A percentile compares a stretch with the other conserved stretches of the same genome.
phyloP scores from a whole-genome alignment of 2,797 vertebrate genomes.

The Peromyscus aztecus region DNA sequence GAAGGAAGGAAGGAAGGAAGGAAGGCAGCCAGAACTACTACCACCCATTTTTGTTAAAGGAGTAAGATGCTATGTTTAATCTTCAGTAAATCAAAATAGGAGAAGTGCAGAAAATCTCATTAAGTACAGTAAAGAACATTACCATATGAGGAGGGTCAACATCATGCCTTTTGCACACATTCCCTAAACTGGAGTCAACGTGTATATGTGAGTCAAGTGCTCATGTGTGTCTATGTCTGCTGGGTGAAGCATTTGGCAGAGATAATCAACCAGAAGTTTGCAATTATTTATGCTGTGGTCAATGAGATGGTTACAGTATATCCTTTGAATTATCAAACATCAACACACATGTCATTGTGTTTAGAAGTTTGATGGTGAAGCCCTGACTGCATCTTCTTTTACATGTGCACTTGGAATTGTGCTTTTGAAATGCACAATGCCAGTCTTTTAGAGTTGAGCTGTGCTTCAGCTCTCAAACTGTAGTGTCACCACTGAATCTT shows the following conservation, averaged over 20 bases:
- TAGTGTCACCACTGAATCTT: not conserved
- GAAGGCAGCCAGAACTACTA: not conserved
- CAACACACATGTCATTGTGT: no score
- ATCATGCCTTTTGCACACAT: no score
- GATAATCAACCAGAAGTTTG: no score
- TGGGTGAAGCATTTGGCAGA: not conserved
- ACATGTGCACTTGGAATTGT: not conserved
- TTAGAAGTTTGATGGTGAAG: not conserved
- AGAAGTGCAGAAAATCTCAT: not conserved
- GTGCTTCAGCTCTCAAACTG: not conserved
- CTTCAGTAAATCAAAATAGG: not conserved
- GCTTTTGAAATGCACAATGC: not conserved
- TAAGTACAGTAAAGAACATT: not conserved
- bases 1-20: no score
- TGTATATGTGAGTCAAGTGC: not conserved
- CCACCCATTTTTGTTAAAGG: not conserved
- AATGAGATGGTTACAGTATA: not conserved
- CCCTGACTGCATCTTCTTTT: not conserved
- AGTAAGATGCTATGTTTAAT: not conserved
- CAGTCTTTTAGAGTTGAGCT: not conserved
- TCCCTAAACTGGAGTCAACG: not conserved
- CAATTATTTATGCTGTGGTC: not conserved
- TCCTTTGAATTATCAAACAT: not conserved
- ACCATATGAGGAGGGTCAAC: no score
- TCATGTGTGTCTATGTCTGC: no score